phyloP scores from a whole-genome alignment of 2,113 vertebrate species.

The Phrynocephalus versicolor region DNA sequence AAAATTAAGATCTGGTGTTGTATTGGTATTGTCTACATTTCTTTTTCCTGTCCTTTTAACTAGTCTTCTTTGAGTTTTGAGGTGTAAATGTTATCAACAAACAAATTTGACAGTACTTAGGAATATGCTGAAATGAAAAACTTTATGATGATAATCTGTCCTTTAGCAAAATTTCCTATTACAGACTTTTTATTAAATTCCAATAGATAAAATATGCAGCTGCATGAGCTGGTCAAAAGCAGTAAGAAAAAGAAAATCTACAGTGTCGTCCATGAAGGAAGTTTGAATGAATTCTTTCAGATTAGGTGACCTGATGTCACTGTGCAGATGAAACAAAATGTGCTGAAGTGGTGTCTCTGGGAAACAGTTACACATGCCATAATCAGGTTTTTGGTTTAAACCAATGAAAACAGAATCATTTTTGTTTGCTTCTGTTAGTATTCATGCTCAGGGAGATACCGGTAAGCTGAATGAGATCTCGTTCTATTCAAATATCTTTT shows the following conservation, averaged over 20 bases:
- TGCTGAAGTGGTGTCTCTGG: background rate
- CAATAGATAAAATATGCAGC: constrained; percentile 14
- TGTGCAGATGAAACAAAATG: background rate
- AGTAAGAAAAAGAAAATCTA: constrained; percentile 3
- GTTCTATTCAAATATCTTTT: background rate
- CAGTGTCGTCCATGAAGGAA: background rate
- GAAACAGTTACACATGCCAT: background rate
- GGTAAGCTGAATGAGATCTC: background rate
- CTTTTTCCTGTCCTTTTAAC: background rate
- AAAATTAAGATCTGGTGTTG: background rate
- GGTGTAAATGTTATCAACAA: background rate
- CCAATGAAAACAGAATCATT: background rate
- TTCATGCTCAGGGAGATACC: background rate
- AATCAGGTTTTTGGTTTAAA: background rate
- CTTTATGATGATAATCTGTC: background rate
- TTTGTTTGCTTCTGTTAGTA: background rate
- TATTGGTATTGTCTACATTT: background rate
- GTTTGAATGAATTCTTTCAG: constrained; percentile 3
- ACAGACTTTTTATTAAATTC: background rate
- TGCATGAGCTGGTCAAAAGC: background rate
- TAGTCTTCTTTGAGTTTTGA: background rate
- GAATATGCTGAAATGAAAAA: background rate
- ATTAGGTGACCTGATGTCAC: background rate
- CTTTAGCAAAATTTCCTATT: background rate
- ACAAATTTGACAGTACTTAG: background rate